A percentile compares a stretch with the other conserved stretches of the same genome.
Evolutionary conservation across 2,113 vertebrate genomes (phyloP).

Genomic region (Todiramphus chloris): DNA sequence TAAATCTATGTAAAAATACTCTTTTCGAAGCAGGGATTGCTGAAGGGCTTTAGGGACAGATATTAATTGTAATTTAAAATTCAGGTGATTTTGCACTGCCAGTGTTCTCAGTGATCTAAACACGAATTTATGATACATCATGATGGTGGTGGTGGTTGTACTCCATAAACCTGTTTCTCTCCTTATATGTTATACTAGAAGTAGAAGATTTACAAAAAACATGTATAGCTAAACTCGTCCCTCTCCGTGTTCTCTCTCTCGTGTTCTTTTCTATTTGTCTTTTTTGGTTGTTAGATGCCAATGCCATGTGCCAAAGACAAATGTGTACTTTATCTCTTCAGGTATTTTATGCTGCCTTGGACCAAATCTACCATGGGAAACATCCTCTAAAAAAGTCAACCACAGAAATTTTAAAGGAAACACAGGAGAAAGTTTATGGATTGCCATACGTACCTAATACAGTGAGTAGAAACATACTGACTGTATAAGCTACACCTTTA

Average conservation of each 20-base stretch:
- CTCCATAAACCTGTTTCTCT: background rate
- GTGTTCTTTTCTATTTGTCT: background rate
- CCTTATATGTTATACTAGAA: background rate
- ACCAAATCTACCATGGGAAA: slow-evolving; percentile 92
- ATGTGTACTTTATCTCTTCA: slow-evolving; percentile 51
- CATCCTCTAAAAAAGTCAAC: slow-evolving; percentile 85
- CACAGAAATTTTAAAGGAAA: slow-evolving; percentile 91
- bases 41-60: background rate
- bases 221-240: background rate
- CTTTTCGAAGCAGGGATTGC: background rate
- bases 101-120: background rate
- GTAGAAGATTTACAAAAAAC: background rate
- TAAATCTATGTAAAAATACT: background rate
- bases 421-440: slow-evolving; percentile 90
- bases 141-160: background rate
- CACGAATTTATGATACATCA: background rate
- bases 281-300: background rate
- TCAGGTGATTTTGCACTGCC: background rate
- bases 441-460: slow-evolving; percentile 90
- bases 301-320: background rate
- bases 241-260: background rate
- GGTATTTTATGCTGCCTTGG: slow-evolving; percentile 95
- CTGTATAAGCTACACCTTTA: background rate
- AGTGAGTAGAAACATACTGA: slow-evolving; percentile 75
- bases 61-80: background rate